Conservation (phyloP, 2,797 vertebrate species). For the Cephalopachus bancanus region DNA sequence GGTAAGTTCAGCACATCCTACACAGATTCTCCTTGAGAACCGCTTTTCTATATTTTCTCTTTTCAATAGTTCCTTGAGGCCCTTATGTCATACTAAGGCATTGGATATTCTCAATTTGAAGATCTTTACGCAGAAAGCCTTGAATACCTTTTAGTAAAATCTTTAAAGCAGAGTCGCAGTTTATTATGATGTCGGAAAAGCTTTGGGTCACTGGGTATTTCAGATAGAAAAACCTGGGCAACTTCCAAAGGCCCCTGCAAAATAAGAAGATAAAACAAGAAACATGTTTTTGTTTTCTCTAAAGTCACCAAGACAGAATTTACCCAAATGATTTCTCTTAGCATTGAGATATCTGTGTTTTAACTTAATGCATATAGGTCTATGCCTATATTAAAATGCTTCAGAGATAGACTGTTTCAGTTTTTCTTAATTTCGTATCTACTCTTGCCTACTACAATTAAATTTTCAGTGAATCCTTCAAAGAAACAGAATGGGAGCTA, state of each 20-base stretch:
- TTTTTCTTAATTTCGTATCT: background rate
- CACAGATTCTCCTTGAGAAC: background rate
- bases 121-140: background rate
- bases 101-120: background rate
- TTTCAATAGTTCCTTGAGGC: background rate
- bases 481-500: background rate
- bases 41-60: background rate
- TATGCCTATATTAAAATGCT: background rate
- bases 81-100: background rate
- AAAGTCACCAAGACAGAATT: background rate
- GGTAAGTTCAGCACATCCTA: background rate
- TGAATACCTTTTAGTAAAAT: slow-evolving; percentile 98
- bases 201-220: slow-evolving; percentile 98
- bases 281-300: slow-evolving; percentile 5
- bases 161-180: slow-evolving; percentile 98
- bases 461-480: slow-evolving; percentile 29
- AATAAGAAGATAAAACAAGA: slow-evolving; percentile 69
- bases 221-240: slow-evolving; percentile 98
- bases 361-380: background rate
- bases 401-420: background rate
- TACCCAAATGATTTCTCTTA: background rate
- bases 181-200: slow-evolving; percentile 99
- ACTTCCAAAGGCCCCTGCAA: slow-evolving; percentile 98
- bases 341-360: background rate
- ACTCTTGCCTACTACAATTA: background rate